Percentiles rank a stretch among this genome's conserved stretches.
These are phyloP conservation scores for Spisula subtruncata DNA, from an alignment of 2,888 invertebrate genomes.

Conservation along the genomic window DNA sequence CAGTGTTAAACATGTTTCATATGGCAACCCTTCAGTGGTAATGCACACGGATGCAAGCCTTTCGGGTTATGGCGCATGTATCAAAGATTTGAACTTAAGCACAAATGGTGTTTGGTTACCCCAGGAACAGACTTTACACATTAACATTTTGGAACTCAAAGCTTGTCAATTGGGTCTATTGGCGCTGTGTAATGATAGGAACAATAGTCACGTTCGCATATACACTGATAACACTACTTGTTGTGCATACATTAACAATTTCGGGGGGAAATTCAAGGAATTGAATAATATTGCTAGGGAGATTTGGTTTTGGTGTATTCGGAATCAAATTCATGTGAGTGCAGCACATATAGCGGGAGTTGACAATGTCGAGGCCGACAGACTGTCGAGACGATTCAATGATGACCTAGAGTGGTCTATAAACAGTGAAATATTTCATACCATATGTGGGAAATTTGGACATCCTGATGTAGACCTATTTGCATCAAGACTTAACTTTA, in stretches of 20 bases:
- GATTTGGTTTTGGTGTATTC: constrained; percentile 39
- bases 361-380: too few relatives aligned
- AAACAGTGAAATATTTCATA: constrained; percentile 15
- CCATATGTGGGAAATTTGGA: neutral
- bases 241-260: constrained; percentile 52
- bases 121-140: neutral
- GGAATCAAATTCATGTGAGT: constrained; percentile 33
- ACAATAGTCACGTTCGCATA: constrained; percentile 36
- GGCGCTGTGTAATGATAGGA: neutral
- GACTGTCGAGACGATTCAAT: constrained; percentile 53
- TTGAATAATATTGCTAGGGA: neutral
- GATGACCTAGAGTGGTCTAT: constrained; percentile 66
- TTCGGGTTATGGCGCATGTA: neutral
- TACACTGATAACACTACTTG: constrained; percentile 50
- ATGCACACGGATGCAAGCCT: neutral
- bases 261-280: constrained; percentile 30
- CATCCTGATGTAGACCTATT: constrained; percentile 50
- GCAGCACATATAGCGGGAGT: constrained; percentile 62
- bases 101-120: neutral
- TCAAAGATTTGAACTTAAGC: neutral
- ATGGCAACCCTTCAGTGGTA: constrained; percentile 9
- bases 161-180: neutral
- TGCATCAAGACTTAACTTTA: constrained; percentile 58
- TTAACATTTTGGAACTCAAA: neutral
- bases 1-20: neutral